Conservation (phyloP, 2,113 vertebrate genomes). For the Amazona guildingii region DNA sequence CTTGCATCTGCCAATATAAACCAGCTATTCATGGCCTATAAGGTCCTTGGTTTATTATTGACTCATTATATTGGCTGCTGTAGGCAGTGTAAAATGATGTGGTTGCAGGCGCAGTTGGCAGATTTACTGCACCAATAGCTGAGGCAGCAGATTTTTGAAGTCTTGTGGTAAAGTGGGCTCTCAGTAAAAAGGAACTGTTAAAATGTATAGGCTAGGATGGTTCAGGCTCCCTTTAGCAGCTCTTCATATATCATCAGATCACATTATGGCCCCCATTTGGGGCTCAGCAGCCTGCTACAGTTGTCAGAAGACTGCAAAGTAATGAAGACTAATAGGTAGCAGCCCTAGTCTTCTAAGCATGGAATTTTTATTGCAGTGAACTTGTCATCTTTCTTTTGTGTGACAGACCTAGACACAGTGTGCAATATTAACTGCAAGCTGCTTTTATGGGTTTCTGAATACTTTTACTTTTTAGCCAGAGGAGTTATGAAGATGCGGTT, state of each 20-base stretch:
- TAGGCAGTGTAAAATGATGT: constrained; percentile 82
- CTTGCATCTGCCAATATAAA: constrained; percentile 74
- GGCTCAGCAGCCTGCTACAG: constrained; percentile 89
- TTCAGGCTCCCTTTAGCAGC: constrained; percentile 87
- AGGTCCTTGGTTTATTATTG: constrained; percentile 83
- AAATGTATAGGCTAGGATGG: constrained; percentile 85
- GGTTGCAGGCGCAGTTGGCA: constrained; percentile 80
- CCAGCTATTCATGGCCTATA: constrained; percentile 74
- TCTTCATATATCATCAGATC: constrained; percentile 94
- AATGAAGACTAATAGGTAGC: constrained; percentile 93
- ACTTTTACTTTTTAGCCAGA: constrained; percentile 78
- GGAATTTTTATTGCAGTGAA: constrained; percentile 89
- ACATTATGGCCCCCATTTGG: constrained; percentile 91
- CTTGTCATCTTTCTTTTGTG: constrained; percentile 88
- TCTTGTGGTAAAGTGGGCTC: constrained; percentile 84
- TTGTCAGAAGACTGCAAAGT: constrained; percentile 91
- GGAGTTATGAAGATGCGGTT: constrained; percentile 68
- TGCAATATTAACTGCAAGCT: constrained; percentile 80
- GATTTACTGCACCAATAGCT: constrained; percentile 85
- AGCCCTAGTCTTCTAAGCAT: constrained; percentile 86
- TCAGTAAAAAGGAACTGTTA: constrained; percentile 84
- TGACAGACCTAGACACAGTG: constrained; percentile 83
- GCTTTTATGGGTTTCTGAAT: constrained; percentile 74
- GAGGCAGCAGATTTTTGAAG: constrained; percentile 85
- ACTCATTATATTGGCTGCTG: constrained; percentile 82